Base-by-base conservation (phyloP, 2,113 vertebrate species). In the Myotis davidii region DNA sequence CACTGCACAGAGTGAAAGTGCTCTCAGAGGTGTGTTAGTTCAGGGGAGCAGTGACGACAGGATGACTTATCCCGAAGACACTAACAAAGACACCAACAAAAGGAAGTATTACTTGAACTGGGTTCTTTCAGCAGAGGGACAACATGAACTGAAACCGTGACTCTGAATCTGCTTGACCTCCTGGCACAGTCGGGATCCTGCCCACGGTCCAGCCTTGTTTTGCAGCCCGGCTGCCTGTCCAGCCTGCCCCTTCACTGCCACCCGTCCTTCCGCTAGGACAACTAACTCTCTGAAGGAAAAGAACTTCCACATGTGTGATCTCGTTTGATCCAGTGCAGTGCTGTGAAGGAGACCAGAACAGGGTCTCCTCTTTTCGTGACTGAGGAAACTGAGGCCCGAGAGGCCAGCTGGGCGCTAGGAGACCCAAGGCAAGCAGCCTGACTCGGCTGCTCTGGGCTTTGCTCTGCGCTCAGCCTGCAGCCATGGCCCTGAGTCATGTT, bases 401-500 rank as follows among this genome's bases (percentile, higher is more conserved):
- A 82, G 34, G 34, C 72, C 50, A 17, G 77, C 61, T 83, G 52
- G 96, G 88, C 90, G 48, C 70, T 69, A 77, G 50, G 83, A 95
- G 61, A 77, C 77, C 50, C 42, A n/a, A 61, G 90, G 73, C 64
- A 56, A 61, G 69, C 29, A 73, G 67, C 52, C 45, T 25, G 67
- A 50, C 59, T 13, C 61, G 39, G 59, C 90, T 90, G 92, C 85
- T 37, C 42, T 82, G 69, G 90, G 45, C 74, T 72, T 93, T 61
- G 25, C 72, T 94, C 37, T 65, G 87, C 90, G 87, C 34, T 93
- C 72, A 67, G 34, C n/a, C 87, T 95, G 48, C 52, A 97, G 81
- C 73, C 84, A 37, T 25, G 92, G 90, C 69, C 90, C 93, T 96
- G 95, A 97, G 95, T 97, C 97, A 96, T 91, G 92, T 83, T 94